Base-by-base conservation (phyloP, 2,113 vertebrate species). In the Corythaixoides concolor region DNA sequence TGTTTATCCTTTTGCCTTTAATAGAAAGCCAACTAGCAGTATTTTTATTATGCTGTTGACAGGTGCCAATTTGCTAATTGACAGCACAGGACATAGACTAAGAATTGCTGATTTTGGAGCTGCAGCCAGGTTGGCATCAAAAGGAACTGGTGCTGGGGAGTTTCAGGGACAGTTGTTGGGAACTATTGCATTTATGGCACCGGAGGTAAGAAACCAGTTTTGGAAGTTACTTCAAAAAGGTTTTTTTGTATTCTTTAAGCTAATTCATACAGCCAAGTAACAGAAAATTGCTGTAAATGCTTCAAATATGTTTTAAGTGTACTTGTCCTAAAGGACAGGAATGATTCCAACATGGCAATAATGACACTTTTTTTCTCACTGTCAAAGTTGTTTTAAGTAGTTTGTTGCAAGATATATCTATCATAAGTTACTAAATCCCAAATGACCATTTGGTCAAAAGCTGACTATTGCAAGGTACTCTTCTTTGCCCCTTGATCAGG, bases 121-220 rank as follows among this genome's bases (percentile, higher is more conserved):
- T 80, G 99, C 99, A 30, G 99, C 99, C 82, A 98, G 99, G 85
- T 94, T 99, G 98, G 99, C 99, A 52, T 99, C 98, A 43, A 99
- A 99, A 97, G 99, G 98, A 96, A 99, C 99, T 9, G 99, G 99
- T 49, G 99, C 99, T 21, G 99, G 99, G 55, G 99, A 99, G 93
- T 99, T 99, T 97, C 99, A 99, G 97, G 99, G 99, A 88, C 99
- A 99, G 58, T 97, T 99, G 70, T 88, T 99, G 97, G 99, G 99
- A 84, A 99, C 99, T 74, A 99, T 99, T 97, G 99, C 99, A 15
- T 99, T 99, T 97, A 99, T 99, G 99, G 99, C 99, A 77, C 99
- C 99, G 0, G 99, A 99, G 98, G 99, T 99, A 97, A 97, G 97
- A 96, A 88, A 94, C 19, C 43, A 32, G 20, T 81, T 94, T 90